Base-by-base conservation (phyloP, 2,797 vertebrate genomes). In the Acipenser transmontanus region DNA sequence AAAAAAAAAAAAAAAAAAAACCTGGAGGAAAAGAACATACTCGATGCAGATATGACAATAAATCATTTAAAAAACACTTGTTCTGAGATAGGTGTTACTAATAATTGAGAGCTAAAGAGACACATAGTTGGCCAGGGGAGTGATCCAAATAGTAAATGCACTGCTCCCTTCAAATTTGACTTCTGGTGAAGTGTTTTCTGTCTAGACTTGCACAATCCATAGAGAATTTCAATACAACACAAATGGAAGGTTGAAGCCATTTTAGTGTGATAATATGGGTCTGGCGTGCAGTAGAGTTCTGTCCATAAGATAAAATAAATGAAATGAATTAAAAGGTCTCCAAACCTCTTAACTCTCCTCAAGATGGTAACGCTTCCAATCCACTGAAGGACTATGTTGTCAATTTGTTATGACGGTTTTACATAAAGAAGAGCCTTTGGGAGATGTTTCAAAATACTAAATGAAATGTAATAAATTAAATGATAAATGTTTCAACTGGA, bases 81-180 rank as follows among this genome's bases (percentile, higher is more conserved):
- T 9, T 63, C 61, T 17, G 11, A 64, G 64, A 69, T n/a, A 72
- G 64, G 20, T 62, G 59, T 62, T 12, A 7, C 2, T 50, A 13
- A 12, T 59, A 67, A 67, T 7, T 2, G 48, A 52, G 13, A 65
- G 14, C 8, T 20, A 49, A 57, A 49, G 50, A 74, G 65, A 74
- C 65, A 76, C 73, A 77, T 69, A 71, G 70, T 78, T 81, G 73
- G 73, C 68, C 68, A 13, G 50, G 60, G 68, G 68, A 56, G 73
- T 72, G 64, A 70, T 73, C 61, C 56, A 74, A 75, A 72, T 63
- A 68, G 34, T 62, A 72, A 68, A 74, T 60, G n/a, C 71, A 68
- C 62, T 66, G 73, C 50, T 70, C 68, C 12, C 63, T 69, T 70
- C 69, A 80, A 77, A 76, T 74, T 50, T 65, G 54, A 72, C 67